Conservation (phyloP, 2,113 vertebrate genomes). For the Pongo pygmaeus region DNA sequence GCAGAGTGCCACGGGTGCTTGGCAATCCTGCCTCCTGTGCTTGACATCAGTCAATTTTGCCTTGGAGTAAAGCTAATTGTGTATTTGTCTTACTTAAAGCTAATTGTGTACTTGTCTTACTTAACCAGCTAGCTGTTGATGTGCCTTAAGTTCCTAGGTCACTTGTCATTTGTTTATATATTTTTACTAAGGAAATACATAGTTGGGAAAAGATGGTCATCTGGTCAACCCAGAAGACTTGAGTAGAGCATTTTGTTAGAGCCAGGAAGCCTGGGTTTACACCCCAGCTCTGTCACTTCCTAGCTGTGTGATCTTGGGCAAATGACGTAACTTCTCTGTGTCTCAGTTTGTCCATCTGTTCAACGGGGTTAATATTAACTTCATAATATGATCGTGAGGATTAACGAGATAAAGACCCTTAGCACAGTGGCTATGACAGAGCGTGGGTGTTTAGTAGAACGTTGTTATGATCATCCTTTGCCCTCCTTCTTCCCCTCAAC, state of each 20-base stretch:
- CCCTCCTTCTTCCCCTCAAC: background rate
- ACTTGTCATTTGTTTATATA: fast-evolving
- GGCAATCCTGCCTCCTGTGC: background rate
- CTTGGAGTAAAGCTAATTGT: background rate
- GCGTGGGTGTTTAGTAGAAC: background rate
- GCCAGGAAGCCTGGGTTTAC: background rate
- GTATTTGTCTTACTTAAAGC: background rate
- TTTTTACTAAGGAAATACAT: background rate
- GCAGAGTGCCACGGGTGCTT: background rate
- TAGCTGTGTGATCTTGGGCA: background rate
- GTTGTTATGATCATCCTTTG: background rate
- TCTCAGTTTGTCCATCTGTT: background rate
- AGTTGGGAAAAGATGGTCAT: background rate
- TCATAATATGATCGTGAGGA: background rate
- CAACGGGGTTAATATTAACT: background rate
- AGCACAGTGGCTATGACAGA: background rate
- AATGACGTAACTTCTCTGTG: background rate
- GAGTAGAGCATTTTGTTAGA: background rate
- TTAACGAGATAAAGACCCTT: background rate
- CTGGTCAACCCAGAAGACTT: background rate
- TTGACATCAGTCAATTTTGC: background rate
- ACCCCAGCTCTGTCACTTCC: background rate
- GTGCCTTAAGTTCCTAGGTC: background rate
- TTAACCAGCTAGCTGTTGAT: background rate
- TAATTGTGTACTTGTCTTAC: background rate